Evolutionary conservation across 2,113 vertebrate species (phyloP).

Genomic region (Balaeniceps rex): DNA sequence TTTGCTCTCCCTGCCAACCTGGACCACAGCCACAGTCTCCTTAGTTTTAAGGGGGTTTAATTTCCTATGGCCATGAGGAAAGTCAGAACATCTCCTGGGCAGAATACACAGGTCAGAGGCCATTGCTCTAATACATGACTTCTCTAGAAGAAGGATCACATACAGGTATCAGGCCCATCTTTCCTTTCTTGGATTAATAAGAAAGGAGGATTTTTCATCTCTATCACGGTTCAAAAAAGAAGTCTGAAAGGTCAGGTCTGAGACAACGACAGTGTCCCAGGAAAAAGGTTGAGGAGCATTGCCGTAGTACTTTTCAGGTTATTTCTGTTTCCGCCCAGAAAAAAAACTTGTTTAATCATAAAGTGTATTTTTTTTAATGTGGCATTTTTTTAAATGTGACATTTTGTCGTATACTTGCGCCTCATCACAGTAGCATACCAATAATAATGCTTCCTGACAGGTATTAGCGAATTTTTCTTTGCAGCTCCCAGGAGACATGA

Average conservation of each 20-base stretch:
- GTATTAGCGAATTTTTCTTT: background rate
- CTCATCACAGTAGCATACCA: background rate
- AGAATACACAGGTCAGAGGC: background rate
- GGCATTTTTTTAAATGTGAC: background rate
- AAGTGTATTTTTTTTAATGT: background rate
- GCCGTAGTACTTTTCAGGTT: background rate
- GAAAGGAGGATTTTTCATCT: background rate
- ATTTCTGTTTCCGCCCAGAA: background rate
- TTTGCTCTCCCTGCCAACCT: background rate
- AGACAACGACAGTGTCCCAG: background rate
- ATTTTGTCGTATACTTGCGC: background rate
- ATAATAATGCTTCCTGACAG: background rate
- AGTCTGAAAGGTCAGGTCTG: background rate
- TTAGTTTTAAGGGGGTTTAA: background rate
- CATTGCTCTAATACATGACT: background rate
- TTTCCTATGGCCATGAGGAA: background rate
- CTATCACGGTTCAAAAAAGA: background rate
- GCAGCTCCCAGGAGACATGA: background rate
- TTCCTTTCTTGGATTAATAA: background rate
- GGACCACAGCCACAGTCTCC: background rate
- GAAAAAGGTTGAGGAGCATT: background rate
- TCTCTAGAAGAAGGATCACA: background rate
- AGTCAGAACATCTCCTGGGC: background rate
- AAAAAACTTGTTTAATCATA: background rate
- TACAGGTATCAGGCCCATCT: fast-evolving